Conservation (phyloP, 2,113 vertebrate species). For the Ellobius talpinus region DNA sequence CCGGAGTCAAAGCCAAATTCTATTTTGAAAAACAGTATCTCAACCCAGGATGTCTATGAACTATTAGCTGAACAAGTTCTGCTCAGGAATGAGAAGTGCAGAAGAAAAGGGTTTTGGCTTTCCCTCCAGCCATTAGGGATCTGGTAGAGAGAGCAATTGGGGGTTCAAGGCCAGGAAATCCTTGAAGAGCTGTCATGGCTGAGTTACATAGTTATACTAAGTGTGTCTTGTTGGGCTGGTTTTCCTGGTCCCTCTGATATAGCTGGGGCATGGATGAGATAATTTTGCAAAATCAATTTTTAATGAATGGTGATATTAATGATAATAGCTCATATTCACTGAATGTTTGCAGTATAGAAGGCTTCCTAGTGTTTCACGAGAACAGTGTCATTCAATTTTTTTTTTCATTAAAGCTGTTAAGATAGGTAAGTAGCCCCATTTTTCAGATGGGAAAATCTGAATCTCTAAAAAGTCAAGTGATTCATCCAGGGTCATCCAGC, state of each 20-base stretch:
- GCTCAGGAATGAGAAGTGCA: neutral
- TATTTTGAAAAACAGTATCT: slow-evolving; percentile 46
- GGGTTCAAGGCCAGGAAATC: neutral
- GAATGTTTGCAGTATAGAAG: neutral
- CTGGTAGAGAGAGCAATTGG: neutral
- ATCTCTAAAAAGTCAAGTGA: slow-evolving; percentile 9
- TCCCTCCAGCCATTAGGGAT: neutral
- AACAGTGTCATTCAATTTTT: slow-evolving; percentile 1
- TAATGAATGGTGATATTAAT: neutral
- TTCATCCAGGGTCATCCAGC: slow-evolving; percentile 1
- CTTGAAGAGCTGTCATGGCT: neutral
- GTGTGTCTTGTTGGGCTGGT: neutral
- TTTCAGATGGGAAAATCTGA: slow-evolving; percentile 16
- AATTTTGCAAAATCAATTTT: slow-evolving; percentile 18
- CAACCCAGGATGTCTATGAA: neutral
- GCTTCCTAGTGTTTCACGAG: slow-evolving; percentile 19
- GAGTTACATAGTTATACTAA: neutral
- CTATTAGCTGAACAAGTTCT: neutral
- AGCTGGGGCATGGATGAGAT: neutral
- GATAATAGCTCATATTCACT: neutral
- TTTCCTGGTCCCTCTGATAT: neutral
- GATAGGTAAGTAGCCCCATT: neutral
- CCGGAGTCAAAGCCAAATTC: slow-evolving; percentile 35
- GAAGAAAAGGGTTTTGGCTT: neutral
- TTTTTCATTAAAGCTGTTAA: slow-evolving; percentile 1